phyloP scores from a whole-genome alignment of 2,113 vertebrate genomes.

The Lophius piscatorius region DNA sequence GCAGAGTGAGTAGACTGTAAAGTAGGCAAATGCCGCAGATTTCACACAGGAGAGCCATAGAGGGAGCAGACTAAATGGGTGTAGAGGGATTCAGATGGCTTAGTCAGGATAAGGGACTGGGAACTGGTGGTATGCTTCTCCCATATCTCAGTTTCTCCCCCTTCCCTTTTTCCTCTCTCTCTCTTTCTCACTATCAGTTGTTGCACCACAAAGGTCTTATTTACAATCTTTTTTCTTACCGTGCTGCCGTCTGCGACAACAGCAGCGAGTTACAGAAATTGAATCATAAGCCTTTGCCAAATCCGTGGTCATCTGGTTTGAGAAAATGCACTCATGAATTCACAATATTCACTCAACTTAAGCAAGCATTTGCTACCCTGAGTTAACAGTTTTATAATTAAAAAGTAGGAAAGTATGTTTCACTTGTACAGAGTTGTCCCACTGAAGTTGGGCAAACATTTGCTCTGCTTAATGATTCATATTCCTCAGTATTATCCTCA shows the following conservation, averaged over 20 bases:
- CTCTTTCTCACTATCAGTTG: slow-evolving; percentile 49
- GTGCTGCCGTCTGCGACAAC: slow-evolving; percentile 40
- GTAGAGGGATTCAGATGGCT: slow-evolving; percentile 77
- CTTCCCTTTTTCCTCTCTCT: slow-evolving; percentile 12
- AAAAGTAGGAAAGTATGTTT: slow-evolving; percentile 23
- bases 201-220: slow-evolving; percentile 65
- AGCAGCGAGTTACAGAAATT: slow-evolving; percentile 39
- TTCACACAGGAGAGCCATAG: slow-evolving; percentile 57
- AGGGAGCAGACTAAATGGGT: slow-evolving; percentile 76
- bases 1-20: slow-evolving; percentile 70
- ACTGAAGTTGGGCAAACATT: slow-evolving; percentile 65
- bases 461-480: slow-evolving; percentile 70
- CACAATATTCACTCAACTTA: slow-evolving; percentile 18
- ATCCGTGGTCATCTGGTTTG: slow-evolving; percentile 45
- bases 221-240: slow-evolving; percentile 53
- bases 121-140: slow-evolving; percentile 67
- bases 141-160: slow-evolving; percentile 49
- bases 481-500: slow-evolving; percentile 41
- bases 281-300: slow-evolving; percentile 47
- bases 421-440: slow-evolving; percentile 42
- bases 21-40: slow-evolving; percentile 61
- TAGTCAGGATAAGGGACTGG: slow-evolving; percentile 77
- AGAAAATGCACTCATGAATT: slow-evolving; percentile 45
- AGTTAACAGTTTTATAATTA: slow-evolving; percentile 44
- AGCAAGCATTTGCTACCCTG: slow-evolving; percentile 13